Conservation (phyloP, 2,797 vertebrate species). For the Natrix natrix region DNA sequence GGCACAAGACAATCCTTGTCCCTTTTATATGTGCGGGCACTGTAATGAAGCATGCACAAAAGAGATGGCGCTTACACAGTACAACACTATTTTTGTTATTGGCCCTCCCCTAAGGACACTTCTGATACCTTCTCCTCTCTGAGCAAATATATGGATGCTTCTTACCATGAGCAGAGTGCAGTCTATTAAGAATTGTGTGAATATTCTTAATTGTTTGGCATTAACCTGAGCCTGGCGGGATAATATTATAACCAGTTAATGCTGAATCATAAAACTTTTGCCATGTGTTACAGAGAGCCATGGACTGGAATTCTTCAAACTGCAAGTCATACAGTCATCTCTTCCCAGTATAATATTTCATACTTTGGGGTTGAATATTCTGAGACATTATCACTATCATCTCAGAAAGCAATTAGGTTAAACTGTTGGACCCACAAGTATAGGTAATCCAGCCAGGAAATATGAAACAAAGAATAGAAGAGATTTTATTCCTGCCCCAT, state of each 20-base stretch:
- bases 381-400: not conserved
- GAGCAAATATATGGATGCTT: not conserved
- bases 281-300: not conserved
- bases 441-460: not conserved
- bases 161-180: not conserved
- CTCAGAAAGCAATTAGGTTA: not conserved
- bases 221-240: too few relatives aligned
- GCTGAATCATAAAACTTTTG: not conserved
- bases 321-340: not conserved
- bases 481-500: not conserved
- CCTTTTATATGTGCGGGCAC: not conserved
- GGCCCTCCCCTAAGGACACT: not conserved
- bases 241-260: not conserved
- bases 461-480: not conserved
- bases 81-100: not conserved
- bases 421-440: not conserved
- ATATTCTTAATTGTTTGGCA: not conserved
- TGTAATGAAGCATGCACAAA: not conserved
- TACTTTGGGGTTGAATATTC: not conserved
- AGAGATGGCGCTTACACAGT: not conserved
- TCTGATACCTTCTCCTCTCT: not conserved
- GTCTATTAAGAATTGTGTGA: not conserved
- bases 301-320: not conserved
- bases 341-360: not conserved
- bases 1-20: not conserved